phyloP scores from a whole-genome alignment of 2,888 invertebrate species.

The Platycheirus rosarum region DNA sequence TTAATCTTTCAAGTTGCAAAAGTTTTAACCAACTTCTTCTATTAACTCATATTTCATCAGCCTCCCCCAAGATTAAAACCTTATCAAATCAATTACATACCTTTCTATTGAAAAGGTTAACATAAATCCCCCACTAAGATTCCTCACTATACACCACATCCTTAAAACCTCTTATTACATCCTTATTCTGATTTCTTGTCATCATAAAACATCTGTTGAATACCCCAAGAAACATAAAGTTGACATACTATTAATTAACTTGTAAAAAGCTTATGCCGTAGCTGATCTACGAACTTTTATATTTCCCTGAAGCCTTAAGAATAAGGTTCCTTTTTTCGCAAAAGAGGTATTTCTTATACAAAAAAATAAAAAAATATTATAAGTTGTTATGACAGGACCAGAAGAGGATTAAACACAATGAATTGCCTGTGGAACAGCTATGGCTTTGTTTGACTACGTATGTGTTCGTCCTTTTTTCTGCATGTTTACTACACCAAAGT shows the following conservation, averaged over 20 bases:
- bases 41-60: no score
- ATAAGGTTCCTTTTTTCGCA: conserved; percentile 8
- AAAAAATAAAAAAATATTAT: conserved; percentile 18
- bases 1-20: no score
- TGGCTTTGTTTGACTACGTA: conserved; percentile 9
- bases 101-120: background rate
- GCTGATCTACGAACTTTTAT: conserved; percentile 21
- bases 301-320: background rate
- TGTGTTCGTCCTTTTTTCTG: background rate
- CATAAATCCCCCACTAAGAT: background rate
- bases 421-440: conserved; percentile 43
- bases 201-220: conserved; percentile 44
- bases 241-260: conserved; percentile 49
- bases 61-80: no score
- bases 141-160: background rate
- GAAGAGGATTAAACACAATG: conserved; percentile 47
- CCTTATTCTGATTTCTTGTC: conserved; percentile 4
- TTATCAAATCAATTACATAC: no score
- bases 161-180: conserved; percentile 12
- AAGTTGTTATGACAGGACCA: conserved; percentile 42
- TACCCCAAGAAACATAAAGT: conserved; percentile 16
- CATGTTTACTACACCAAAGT: conserved; percentile 7
- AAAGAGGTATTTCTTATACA: conserved; percentile 13
- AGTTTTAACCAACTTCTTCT: no score
- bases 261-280: conserved; percentile 24